Percentiles rank a stretch among this genome's conserved stretches.
Evolutionary conservation across 2,888 invertebrate species (phyloP).

Genomic region (Zhengitettix transpicula): DNA sequence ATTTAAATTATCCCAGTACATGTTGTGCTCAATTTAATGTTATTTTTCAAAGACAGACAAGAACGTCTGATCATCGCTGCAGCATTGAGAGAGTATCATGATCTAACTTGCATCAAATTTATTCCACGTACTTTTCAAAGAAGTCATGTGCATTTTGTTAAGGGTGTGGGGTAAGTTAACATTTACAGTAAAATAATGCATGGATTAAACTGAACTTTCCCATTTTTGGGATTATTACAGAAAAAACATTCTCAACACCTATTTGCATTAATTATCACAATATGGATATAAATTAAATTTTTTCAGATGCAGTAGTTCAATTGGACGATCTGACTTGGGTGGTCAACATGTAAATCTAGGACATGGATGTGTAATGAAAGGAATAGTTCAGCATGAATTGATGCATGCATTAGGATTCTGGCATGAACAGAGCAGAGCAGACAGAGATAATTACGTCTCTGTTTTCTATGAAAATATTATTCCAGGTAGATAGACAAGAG

Average conservation of each 20-base stretch:
- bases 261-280: too few relatives aligned
- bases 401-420: slow-evolving; percentile 31
- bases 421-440: slow-evolving; percentile 31
- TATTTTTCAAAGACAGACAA: slow-evolving; percentile 7
- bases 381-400: slow-evolving; percentile 29
- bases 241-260: too few relatives aligned
- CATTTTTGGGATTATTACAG: too few relatives aligned
- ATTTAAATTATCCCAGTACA: too few relatives aligned
- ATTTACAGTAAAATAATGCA: background rate
- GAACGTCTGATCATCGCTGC: slow-evolving; percentile 25
- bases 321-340: slow-evolving; percentile 30
- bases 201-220: too few relatives aligned
- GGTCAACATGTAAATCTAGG: slow-evolving; percentile 31
- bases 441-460: slow-evolving; percentile 27
- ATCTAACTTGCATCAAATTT: slow-evolving; percentile 21
- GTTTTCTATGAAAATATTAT: slow-evolving; percentile 19
- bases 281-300: too few relatives aligned
- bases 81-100: slow-evolving; percentile 28
- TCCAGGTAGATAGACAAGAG: slow-evolving; percentile 12
- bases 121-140: slow-evolving; percentile 18
- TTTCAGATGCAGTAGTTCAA: slow-evolving; percentile 29
- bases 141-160: slow-evolving; percentile 20
- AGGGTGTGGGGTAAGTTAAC: slow-evolving; percentile 18
- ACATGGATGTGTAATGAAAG: slow-evolving; percentile 23
- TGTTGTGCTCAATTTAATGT: too few relatives aligned